Evolutionary conservation across 2,888 invertebrate species (phyloP).

Genomic region (Netelia inedita): DNA sequence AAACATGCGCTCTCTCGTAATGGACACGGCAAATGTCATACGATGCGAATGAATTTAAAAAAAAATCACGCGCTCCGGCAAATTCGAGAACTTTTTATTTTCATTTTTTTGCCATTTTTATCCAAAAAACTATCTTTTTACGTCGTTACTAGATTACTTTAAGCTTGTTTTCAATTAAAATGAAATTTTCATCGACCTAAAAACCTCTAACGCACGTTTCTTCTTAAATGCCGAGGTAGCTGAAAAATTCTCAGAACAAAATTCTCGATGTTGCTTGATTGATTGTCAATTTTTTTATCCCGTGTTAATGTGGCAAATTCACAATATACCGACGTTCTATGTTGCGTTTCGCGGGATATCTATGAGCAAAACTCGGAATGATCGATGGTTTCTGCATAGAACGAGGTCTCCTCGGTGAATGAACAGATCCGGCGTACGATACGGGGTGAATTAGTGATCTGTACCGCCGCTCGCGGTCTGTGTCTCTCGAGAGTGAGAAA

Average conservation of each 20-base stretch:
- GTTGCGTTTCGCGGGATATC: slow-evolving; percentile 51
- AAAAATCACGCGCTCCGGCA: background rate
- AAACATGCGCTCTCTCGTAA: background rate
- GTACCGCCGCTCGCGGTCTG: slow-evolving; percentile 19
- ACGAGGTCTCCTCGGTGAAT: slow-evolving; percentile 56
- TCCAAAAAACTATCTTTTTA: no score
- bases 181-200: background rate
- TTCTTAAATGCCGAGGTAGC: background rate
- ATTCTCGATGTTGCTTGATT: slow-evolving; percentile 54
- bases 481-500: slow-evolving; percentile 40
- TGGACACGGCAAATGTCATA: background rate
- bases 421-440: slow-evolving; percentile 62
- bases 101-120: background rate
- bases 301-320: slow-evolving; percentile 41
- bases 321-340: slow-evolving; percentile 34
- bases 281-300: slow-evolving; percentile 48
- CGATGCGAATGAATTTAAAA: background rate
- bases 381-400: slow-evolving; percentile 62
- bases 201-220: background rate
- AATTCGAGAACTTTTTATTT: background rate
- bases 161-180: no score
- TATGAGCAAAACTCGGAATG: slow-evolving; percentile 52
- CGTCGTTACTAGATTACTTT: no score
- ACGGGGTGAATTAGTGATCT: slow-evolving; percentile 64
- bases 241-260: slow-evolving; percentile 19